Evolutionary conservation across 2,888 invertebrate species (phyloP), one percentile per base, ranked within the genome.

Genomic region (Ellobium chinense): DNA sequence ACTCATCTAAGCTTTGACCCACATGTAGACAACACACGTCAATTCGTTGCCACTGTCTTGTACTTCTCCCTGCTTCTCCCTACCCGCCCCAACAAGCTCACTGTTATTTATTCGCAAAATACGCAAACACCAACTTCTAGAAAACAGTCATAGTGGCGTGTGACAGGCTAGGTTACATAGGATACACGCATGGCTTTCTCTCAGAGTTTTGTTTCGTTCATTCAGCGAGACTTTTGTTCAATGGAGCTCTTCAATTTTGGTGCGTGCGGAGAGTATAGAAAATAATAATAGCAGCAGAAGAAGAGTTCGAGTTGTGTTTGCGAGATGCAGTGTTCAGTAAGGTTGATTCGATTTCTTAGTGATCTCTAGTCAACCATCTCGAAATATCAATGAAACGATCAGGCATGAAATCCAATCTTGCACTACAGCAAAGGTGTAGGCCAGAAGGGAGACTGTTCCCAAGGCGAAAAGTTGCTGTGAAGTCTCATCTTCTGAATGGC

Each of bases 401-500:
- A 69, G 82, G n/a, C 58, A 85, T 85, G 85, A 86, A 86, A 84
- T 85, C 86, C 60, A 85, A 83, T 73, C 83, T 85, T 72, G 69
- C 86, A 27, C 81, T 85, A 75, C 84, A 86, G 77, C 83, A 86
- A 31, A 86, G 81, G 80, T 80, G 83, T 77, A 83, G 86, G 72
- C 84, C 87, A 60, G 84, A 85, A 73, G 85, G 85, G 9, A 82
- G 85, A 76, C 85, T 84, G 29, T 83, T 81, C 69, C 85, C 84
- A 65, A 87, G 85, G 80, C 82, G 87, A 72, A 86, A 87, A 83
- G 82, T 88, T 29, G 85, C 88, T 37, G 86, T 87, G n/a, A 88
- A 88, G 85, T 83, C 86, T 31, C 86, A 85, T 69, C 83, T 83
- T 74, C 84, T 87, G 74, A 87, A 88, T 84, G 89, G 87, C 78